Percentiles rank a stretch among this genome's conserved stretches.
Conservation (phyloP, 2,113 vertebrate genomes). For the Lepisosteus osseus region DNA sequence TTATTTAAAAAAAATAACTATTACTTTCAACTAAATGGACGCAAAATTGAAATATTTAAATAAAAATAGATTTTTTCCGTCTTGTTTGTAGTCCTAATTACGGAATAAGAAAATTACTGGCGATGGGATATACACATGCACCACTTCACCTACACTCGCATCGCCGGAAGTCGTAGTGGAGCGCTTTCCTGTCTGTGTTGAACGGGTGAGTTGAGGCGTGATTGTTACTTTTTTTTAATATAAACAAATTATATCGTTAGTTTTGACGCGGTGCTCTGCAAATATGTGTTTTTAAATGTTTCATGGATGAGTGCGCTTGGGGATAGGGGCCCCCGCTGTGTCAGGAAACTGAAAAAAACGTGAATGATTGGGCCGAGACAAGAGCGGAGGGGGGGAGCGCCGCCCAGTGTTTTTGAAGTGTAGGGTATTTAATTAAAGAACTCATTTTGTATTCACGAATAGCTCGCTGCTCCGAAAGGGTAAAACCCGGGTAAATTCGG, state of each 20-base stretch:
- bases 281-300: background rate
- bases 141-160: background rate
- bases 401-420: no score
- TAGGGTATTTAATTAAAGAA: background rate
- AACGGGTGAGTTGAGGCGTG: slow-evolving; percentile 45
- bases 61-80: background rate
- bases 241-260: background rate
- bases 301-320: background rate
- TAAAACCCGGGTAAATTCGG: no score
- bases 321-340: background rate
- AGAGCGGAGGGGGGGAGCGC: background rate
- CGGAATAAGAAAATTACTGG: background rate
- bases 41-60: background rate
- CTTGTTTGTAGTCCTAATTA: background rate
- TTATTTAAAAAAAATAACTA: background rate
- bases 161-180: slow-evolving; percentile 43
- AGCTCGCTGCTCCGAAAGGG: no score
- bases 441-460: no score
- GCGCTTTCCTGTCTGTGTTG: slow-evolving; percentile 43
- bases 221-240: slow-evolving; percentile 23
- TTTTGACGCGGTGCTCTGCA: no score
- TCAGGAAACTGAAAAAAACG: background rate
- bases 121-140: slow-evolving; percentile 5
- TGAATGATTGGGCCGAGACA: background rate
- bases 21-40: background rate